Base-by-base conservation (phyloP, 2,797 vertebrate genomes). In the Enteromius unitaeniatus region DNA sequence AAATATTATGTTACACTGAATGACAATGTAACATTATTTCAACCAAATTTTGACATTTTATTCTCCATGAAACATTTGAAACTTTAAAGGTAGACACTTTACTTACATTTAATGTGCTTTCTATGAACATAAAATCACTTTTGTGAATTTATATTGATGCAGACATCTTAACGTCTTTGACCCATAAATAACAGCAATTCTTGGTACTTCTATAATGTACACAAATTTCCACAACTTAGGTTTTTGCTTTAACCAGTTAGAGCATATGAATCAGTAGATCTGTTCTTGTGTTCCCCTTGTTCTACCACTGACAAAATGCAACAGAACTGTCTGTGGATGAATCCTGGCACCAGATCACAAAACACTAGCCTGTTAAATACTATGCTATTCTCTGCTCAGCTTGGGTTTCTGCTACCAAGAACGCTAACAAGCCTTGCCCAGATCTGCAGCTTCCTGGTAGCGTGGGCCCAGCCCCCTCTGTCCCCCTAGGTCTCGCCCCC, bases 381-480 rank as follows among this genome's bases (percentile, higher is more conserved):
- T 74, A 69, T 84, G 85, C 85, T 86, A 85, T 86, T 86, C 87
- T 88, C 79, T 88, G 87, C 88, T 84, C 86, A 69, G 87, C 85
- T 89, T 76, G 82, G 84, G 85, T 89, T 89, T 86, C 88, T 77
- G 82, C 86, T 89, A 86, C 88, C 42, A 80, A 86, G 88, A 89
- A 89, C 82, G 47, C 83, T 79, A 82, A 86, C 62, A 78, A 79
- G 85, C 80, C 80, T 69, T 79, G 79, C 70, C 76, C 82, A 88
- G 84, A 86, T 79, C 76, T 80, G 68, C 82, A 76, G 75, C 84
- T 88, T 88, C 88, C 88, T 88, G 82, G 88, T 86, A 89, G 65
- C 47, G 64, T 80, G 84, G 67, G 83, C 74, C 84, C 47, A 55
- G 53, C 69, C 83, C 75, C 65, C n/a, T 51, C 70, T 47, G 47